Conservation (phyloP, 2,888 invertebrate species). For the Bombyx huttoni region DNA sequence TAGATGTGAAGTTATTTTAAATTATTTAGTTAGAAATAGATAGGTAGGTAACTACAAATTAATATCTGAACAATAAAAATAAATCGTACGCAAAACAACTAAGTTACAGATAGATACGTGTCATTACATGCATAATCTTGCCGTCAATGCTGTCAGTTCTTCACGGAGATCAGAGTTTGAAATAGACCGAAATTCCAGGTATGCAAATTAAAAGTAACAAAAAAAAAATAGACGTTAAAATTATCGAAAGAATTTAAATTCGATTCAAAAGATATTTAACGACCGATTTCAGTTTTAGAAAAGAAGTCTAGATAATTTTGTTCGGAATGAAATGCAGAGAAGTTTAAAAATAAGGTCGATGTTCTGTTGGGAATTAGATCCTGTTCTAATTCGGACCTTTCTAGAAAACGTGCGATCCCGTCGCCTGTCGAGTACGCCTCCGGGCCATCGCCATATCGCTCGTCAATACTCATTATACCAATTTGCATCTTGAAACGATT, state of each 20-base stretch:
- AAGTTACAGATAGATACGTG: background rate
- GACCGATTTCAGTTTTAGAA: background rate
- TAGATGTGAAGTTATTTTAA: no score
- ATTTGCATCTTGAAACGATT: background rate
- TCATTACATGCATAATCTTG: background rate
- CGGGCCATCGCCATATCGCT: conserved; percentile 16
- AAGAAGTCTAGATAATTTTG: background rate
- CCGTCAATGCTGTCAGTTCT: background rate
- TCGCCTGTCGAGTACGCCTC: conserved; percentile 49
- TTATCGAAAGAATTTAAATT: background rate
- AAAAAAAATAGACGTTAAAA: background rate
- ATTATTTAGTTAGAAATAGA: no score
- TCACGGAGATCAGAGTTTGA: background rate
- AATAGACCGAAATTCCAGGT: background rate
- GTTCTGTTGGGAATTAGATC: conserved; percentile 9
- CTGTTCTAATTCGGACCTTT: conserved; percentile 41
- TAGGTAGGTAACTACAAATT: background rate
- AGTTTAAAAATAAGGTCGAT: background rate
- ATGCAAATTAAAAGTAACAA: background rate
- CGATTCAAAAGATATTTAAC: background rate
- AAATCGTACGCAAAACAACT: background rate
- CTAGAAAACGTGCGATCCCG: conserved; percentile 41
- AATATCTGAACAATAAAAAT: background rate
- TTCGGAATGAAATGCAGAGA: background rate
- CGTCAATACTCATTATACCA: background rate